phyloP scores from a whole-genome alignment of 1,140 invertebrate species.

The Camponotus vicinus region DNA sequence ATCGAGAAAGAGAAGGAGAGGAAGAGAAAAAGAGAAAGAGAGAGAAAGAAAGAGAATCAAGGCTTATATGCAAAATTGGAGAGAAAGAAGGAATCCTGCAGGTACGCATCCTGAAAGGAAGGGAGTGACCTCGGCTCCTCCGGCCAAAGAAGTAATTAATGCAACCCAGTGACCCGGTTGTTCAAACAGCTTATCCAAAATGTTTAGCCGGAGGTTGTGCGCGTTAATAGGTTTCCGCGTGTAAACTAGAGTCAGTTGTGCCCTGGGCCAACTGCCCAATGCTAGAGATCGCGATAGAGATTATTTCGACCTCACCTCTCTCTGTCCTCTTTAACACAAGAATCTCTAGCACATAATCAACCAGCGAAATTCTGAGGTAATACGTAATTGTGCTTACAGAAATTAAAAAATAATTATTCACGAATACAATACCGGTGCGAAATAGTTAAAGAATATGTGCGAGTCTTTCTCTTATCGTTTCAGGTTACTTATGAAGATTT shows the following conservation, averaged over 20 bases:
- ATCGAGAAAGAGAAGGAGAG: neutral
- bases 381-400: neutral
- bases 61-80: neutral
- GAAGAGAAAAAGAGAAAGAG: neutral
- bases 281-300: conserved; percentile 31
- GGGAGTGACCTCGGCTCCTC: neutral
- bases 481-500: neutral
- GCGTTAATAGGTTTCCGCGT: conserved; percentile 32
- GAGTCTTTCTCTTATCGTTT: neutral
- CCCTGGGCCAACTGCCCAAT: neutral
- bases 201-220: conserved; percentile 58
- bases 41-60: neutral
- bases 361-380: conserved; percentile 31
- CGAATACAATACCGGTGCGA: conserved; percentile 31
- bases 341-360: conserved; percentile 21
- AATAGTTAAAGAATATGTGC: conserved; percentile 18
- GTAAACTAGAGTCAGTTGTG: conserved; percentile 23
- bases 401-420: conserved; percentile 50
- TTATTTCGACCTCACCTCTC: conserved; percentile 11
- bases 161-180: conserved; percentile 68
- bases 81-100: conserved; percentile 1
- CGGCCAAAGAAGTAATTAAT: conserved; percentile 72
- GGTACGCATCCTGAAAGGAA: neutral
- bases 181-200: conserved; percentile 67
- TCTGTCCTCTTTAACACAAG: conserved; percentile 32